Conservation (phyloP, 2,888 invertebrate species). For the Anoplius nigerrimus region DNA sequence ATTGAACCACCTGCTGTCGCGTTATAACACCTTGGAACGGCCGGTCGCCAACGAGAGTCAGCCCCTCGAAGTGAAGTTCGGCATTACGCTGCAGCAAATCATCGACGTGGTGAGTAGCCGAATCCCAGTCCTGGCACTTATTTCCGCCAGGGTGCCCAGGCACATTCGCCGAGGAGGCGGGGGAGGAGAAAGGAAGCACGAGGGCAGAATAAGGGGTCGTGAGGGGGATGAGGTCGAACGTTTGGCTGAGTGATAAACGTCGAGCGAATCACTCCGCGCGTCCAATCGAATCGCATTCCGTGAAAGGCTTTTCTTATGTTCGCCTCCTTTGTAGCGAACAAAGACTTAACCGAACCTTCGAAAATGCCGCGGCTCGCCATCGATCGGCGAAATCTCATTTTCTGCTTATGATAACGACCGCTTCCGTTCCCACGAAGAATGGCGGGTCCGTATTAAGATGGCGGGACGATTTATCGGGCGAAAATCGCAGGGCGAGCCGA, state of each 20-base stretch:
- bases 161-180: too few relatives aligned
- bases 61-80: constrained; percentile 92
- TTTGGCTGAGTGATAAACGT: too few relatives aligned
- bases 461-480: too few relatives aligned
- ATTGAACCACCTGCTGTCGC: constrained; percentile 87
- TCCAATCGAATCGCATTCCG: constrained; percentile 3
- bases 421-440: too few relatives aligned
- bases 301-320: constrained; percentile 43
- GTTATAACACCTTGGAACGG: constrained; percentile 92
- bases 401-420: too few relatives aligned
- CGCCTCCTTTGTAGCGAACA: constrained; percentile 26
- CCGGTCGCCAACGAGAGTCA: constrained; percentile 95
- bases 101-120: constrained; percentile 92
- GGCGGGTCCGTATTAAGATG: too few relatives aligned
- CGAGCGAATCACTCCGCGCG: too few relatives aligned
- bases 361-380: constrained; percentile 21
- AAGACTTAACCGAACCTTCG: constrained; percentile 30
- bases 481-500: too few relatives aligned
- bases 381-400: constrained; percentile 33
- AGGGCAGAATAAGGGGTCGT: too few relatives aligned
- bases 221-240: too few relatives aligned
- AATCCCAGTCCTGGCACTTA: background rate
- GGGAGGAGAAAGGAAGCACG: too few relatives aligned
- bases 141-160: too few relatives aligned
- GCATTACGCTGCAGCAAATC: constrained; percentile 93